Conservation (phyloP, 1,140 invertebrate genomes). For the Sweltsa coloradensis region DNA sequence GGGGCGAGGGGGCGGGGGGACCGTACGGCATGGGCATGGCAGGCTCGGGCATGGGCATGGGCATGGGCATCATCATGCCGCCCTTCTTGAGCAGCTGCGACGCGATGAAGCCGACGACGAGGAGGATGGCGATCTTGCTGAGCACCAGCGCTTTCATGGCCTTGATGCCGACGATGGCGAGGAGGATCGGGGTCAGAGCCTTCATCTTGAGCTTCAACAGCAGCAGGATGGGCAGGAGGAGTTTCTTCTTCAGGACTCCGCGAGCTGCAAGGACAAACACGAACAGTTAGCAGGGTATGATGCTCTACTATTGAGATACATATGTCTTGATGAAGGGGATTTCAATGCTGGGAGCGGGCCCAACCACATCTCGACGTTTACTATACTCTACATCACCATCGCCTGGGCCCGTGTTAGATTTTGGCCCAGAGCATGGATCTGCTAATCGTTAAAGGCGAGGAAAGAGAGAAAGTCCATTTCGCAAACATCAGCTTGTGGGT, state of each 20-base stretch:
- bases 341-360: too few species aligned
- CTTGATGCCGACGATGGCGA: conserved; percentile 63
- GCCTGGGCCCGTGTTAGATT: too few species aligned
- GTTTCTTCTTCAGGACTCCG: conserved; percentile 62
- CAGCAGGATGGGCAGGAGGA: conserved; percentile 60
- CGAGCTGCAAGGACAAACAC: conserved; percentile 35
- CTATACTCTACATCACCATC: too few species aligned
- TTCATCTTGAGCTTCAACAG: conserved; percentile 73
- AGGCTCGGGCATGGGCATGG: conserved; percentile 25
- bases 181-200: conserved; percentile 66
- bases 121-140: conserved; percentile 64
- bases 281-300: too few species aligned
- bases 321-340: too few species aligned
- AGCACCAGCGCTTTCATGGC: conserved; percentile 68
- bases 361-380: too few species aligned
- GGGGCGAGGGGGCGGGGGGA: conserved; percentile 27
- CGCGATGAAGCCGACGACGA: conserved; percentile 66
- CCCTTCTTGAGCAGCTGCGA: conserved; percentile 58
- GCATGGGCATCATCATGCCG: conserved; percentile 58
- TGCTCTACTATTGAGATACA: too few species aligned
- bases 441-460: too few species aligned
- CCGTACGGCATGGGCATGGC: conserved; percentile 24
- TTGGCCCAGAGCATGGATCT: too few species aligned
- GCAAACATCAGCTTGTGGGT: too few species aligned
- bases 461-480: too few species aligned